Percentiles rank a stretch among this genome's conserved stretches.
phyloP scores from a whole-genome alignment of 2,113 vertebrate species.

The Chloebia gouldiae region DNA sequence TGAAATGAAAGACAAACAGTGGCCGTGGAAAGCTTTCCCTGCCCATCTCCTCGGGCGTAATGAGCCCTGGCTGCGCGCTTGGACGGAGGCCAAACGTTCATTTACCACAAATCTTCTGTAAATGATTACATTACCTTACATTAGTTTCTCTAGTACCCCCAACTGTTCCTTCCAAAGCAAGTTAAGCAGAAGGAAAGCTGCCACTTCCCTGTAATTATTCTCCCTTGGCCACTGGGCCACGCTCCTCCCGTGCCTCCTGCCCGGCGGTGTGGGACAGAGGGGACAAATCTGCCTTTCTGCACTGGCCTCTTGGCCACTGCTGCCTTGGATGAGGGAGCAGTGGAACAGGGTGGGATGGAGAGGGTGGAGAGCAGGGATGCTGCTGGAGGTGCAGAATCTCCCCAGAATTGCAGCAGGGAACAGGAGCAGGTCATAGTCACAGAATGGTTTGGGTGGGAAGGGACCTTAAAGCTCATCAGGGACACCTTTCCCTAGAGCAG shows the following conservation, averaged over 20 bases:
- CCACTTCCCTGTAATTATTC: constrained; percentile 56
- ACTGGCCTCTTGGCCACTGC: background rate
- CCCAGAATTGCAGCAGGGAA: fast-evolving
- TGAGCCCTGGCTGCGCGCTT: constrained; percentile 65
- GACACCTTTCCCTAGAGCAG: too few species aligned
- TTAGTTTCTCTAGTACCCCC: constrained; percentile 53
- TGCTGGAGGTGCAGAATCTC: background rate
- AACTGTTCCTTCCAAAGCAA: constrained; percentile 56
- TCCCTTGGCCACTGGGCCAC: background rate
- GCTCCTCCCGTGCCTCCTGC: background rate
- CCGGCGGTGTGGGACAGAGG: background rate
- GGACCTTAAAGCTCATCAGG: background rate
- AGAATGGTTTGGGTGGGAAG: background rate
- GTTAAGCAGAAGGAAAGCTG: constrained; percentile 55
- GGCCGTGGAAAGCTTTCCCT: constrained; percentile 53
- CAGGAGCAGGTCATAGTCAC: fast-evolving
- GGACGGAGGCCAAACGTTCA: constrained; percentile 55
- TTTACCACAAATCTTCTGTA: constrained; percentile 67
- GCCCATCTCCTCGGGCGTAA: constrained; percentile 63
- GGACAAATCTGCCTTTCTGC: background rate
- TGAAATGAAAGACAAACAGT: constrained; percentile 68
- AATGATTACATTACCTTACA: constrained; percentile 70
- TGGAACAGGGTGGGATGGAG: background rate
- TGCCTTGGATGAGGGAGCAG: background rate
- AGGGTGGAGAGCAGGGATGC: background rate